Evolutionary conservation across 1,140 invertebrate species (phyloP).

Genomic region (Adelges cooleyi): DNA sequence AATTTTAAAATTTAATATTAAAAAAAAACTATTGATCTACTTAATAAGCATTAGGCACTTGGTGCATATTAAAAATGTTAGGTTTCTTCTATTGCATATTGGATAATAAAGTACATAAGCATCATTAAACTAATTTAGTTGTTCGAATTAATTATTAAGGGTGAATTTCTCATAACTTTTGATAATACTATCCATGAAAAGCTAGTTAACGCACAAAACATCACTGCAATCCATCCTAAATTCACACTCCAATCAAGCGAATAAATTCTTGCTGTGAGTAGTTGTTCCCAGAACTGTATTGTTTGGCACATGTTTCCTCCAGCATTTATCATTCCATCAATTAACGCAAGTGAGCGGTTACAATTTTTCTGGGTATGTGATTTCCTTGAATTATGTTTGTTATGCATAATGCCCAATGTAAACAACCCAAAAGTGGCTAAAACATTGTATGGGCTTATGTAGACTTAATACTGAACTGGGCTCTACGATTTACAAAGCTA

Average conservation of each 20-base stretch:
- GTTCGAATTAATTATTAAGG: background rate
- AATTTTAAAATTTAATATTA: too few species aligned
- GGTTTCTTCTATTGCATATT: too few species aligned
- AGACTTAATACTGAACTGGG: background rate
- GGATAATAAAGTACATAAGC: background rate
- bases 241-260: slow-evolving; percentile 57
- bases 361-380: slow-evolving; percentile 2
- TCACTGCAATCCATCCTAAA: slow-evolving; percentile 70
- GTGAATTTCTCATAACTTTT: slow-evolving; percentile 76
- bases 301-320: slow-evolving; percentile 14
- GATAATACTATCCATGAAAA: slow-evolving; percentile 75
- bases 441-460: slow-evolving; percentile 34
- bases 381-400: slow-evolving; percentile 54
- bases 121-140: background rate
- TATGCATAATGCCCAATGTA: slow-evolving; percentile 79
- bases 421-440: slow-evolving; percentile 77
- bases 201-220: slow-evolving; percentile 60
- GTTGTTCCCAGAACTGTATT: slow-evolving; percentile 1
- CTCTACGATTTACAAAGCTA: background rate
- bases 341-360: slow-evolving; percentile 1
- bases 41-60: too few species aligned
- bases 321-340: slow-evolving; percentile 12
- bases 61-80: too few species aligned
- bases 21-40: too few species aligned
- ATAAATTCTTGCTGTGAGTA: slow-evolving; percentile 32